A percentile compares a stretch with the other conserved stretches of the same genome.
These are phyloP conservation scores for Calliphora vomitoria DNA, from an alignment of 2,888 invertebrate species.

Conservation along the genomic window DNA sequence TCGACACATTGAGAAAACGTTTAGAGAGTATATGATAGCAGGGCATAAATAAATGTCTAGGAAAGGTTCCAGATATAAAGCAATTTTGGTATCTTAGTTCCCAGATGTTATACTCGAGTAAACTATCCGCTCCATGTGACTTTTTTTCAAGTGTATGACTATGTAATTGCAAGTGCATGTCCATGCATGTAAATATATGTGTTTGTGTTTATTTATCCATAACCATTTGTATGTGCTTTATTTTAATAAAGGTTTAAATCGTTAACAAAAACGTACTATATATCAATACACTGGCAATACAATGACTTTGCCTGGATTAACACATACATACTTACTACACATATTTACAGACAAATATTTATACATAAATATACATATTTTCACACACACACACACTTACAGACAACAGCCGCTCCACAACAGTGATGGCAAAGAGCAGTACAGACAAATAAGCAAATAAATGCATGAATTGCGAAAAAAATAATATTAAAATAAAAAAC, in stretches of 20 bases:
- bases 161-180: not conserved
- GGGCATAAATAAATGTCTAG: too few species aligned
- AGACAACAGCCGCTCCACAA: not conserved
- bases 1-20: too few species aligned
- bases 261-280: slow-evolving; percentile 27
- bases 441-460: slow-evolving; percentile 33
- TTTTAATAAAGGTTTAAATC: slow-evolving; percentile 58
- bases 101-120: too few species aligned
- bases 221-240: slow-evolving; percentile 43
- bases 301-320: slow-evolving; percentile 45
- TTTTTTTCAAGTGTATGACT: slow-evolving; percentile 1
- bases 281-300: slow-evolving; percentile 33
- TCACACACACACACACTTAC: not conserved
- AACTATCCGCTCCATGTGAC: too few species aligned
- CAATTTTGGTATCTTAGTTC: too few species aligned
- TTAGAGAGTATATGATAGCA: too few species aligned
- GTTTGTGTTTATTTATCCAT: slow-evolving; percentile 36
- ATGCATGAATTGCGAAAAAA: slow-evolving; percentile 39
- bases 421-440: not conserved
- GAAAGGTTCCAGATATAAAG: too few species aligned
- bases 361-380: not conserved
- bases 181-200: not conserved
- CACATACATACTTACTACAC: not conserved
- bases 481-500: not conserved
- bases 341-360: not conserved